A percentile compares a stretch with the other conserved stretches of the same genome.
These are phyloP conservation scores for Dolichoris vasculosae DNA, from an alignment of 1,140 invertebrate genomes.

Conservation along the genomic window DNA sequence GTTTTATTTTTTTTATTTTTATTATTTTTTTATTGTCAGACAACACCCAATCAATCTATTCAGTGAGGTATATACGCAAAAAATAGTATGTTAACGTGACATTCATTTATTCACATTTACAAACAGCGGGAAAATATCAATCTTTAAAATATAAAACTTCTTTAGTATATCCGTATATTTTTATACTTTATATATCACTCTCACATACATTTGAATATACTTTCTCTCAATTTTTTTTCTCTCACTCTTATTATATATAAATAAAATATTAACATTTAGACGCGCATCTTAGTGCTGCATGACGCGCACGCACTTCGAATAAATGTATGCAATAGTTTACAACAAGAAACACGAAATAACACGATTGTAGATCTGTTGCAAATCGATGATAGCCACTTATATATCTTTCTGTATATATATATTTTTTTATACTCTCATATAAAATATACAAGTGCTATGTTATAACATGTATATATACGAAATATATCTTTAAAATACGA, in stretches of 20 bases:
- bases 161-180: constrained; percentile 31
- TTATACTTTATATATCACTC: constrained; percentile 25
- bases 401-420: constrained; percentile 14
- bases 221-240: constrained; percentile 38
- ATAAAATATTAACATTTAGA: constrained; percentile 54
- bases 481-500: constrained; percentile 52
- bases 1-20: constrained; percentile 58
- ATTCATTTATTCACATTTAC: constrained; percentile 40
- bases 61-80: constrained; percentile 45
- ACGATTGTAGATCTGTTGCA: constrained; percentile 49
- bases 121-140: constrained; percentile 44
- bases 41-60: constrained; percentile 57
- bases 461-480: constrained; percentile 43
- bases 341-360: constrained; percentile 53
- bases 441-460: constrained; percentile 51
- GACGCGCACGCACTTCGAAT: constrained; percentile 26
- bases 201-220: constrained; percentile 43
- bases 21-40: constrained; percentile 59
- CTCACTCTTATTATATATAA: constrained; percentile 42
- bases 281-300: constrained; percentile 29
- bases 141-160: constrained; percentile 39
- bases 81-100: constrained; percentile 23
- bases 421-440: constrained; percentile 42
- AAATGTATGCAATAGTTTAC: constrained; percentile 45
- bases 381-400: constrained; percentile 47